Percentiles rank a stretch among this genome's conserved stretches.
Evolutionary conservation across 64 coral and sea anemone genomes (phyloP).

Genomic region (Astreopora myriophthalma): DNA sequence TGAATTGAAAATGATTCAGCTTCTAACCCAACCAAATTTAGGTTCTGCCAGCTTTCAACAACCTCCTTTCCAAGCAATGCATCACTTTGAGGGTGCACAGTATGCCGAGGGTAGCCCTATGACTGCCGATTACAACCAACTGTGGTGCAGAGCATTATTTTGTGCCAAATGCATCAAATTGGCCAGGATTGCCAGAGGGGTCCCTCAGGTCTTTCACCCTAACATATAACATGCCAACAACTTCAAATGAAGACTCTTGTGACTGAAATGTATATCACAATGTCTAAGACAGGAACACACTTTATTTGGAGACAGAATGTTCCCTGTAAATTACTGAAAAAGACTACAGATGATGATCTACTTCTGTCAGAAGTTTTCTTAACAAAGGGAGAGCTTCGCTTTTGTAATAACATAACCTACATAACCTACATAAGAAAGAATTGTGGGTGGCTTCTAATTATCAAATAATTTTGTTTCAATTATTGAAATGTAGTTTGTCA

Average conservation of each 20-base stretch:
- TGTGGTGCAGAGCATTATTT: no score
- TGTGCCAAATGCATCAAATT: no score
- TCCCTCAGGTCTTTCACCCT: no score
- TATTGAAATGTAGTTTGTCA: slow-evolving; percentile 22
- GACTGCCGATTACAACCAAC: no score
- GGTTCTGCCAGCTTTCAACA: background rate
- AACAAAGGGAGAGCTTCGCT: background rate
- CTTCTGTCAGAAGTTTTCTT: slow-evolving; percentile 19
- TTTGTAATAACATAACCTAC: slow-evolving; percentile 14
- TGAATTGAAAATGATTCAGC: slow-evolving; percentile 18
- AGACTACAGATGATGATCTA: background rate
- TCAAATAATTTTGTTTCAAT: slow-evolving; percentile 12
- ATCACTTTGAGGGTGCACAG: background rate
- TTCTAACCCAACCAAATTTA: slow-evolving; percentile 14
- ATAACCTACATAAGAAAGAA: background rate
- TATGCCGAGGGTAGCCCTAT: no score
- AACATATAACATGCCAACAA: no score
- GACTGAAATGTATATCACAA: no score
- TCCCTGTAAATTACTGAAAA: background rate
- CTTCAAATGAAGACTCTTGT: no score
- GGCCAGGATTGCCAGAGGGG: no score
- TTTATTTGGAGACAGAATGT: no score
- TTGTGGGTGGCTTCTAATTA: background rate
- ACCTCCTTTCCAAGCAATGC: no score
- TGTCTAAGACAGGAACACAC: no score